Evolutionary conservation across 2,797 vertebrate genomes (phyloP).

Genomic region (Masticophis lateralis): DNA sequence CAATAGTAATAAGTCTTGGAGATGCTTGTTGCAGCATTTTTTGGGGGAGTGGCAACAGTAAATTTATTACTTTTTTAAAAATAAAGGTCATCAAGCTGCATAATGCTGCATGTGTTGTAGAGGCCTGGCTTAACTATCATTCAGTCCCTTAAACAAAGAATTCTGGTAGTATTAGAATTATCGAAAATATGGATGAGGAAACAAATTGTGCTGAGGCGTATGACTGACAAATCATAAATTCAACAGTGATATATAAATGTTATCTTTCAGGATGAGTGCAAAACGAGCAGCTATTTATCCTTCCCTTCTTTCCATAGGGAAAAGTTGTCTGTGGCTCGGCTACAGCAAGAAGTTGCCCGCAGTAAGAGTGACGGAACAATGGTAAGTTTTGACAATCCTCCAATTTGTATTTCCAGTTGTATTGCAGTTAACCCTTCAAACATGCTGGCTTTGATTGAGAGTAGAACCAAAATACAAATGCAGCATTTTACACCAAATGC

Average conservation of each 20-base stretch:
- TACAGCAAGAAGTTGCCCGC: slow-evolving; percentile 85
- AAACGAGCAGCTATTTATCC: slow-evolving; percentile 40
- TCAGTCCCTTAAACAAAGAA: background rate
- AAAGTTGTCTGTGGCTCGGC: slow-evolving; percentile 88
- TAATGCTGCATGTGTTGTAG: background rate
- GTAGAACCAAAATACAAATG: slow-evolving; percentile 25
- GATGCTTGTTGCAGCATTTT: background rate
- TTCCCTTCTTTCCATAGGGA: slow-evolving; percentile 75
- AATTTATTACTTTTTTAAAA: background rate
- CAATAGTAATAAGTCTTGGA: background rate
- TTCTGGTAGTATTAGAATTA: background rate
- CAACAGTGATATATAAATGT: background rate
- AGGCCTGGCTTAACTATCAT: background rate
- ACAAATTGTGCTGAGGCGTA: slow-evolving; percentile 22
- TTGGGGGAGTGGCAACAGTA: background rate
- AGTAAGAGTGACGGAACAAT: slow-evolving; percentile 86
- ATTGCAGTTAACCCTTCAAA: background rate
- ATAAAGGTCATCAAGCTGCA: background rate
- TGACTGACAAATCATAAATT: slow-evolving; percentile 46
- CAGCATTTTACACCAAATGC: background rate
- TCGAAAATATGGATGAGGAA: slow-evolving; percentile 24
- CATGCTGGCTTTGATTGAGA: background rate
- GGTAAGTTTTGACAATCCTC: slow-evolving; percentile 70
- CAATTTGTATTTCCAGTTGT: background rate
- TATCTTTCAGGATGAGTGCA: background rate